phyloP scores from a whole-genome alignment of 1,140 invertebrate genomes.

The Macrocentrus cingulum region DNA sequence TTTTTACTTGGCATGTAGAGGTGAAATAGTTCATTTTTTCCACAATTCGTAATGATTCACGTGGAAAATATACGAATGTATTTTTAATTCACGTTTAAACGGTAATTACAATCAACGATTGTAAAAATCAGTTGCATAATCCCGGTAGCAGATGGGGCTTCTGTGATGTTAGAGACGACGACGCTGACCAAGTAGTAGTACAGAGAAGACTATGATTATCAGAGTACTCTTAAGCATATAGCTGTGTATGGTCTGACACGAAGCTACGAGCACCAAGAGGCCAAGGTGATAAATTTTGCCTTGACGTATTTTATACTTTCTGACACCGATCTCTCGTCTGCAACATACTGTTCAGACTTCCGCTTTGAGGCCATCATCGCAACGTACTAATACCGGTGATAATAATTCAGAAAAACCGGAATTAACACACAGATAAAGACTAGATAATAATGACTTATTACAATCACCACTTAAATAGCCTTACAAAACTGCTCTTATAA shows the following conservation, averaged over 20 bases:
- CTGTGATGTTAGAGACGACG: conserved; percentile 9
- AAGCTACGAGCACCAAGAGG: conserved; percentile 29
- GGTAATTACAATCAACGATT: conserved; percentile 36
- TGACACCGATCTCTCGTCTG: conserved; percentile 21
- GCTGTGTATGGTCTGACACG: conserved; percentile 29
- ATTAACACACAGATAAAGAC: no score
- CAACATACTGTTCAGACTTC: conserved; percentile 2
- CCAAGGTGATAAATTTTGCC: conserved; percentile 32
- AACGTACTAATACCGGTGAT: no score
- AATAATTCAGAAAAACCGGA: no score
- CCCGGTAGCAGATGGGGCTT: not conserved
- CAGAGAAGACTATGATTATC: conserved; percentile 26
- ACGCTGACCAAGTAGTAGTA: conserved; percentile 5
- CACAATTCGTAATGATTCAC: not conserved
- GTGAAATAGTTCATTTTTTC: not conserved
- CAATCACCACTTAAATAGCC: no score
- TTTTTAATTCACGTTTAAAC: conserved; percentile 16
- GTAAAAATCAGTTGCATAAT: conserved; percentile 25
- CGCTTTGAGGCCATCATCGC: not conserved
- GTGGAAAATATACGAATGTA: not conserved
- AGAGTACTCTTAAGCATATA: conserved; percentile 24
- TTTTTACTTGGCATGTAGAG: no score
- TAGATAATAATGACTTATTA: no score
- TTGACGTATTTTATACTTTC: conserved; percentile 31
- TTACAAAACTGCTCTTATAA: no score